Evolutionary conservation across 2,113 vertebrate species (phyloP), one percentile per base, ranked within the genome.

Genomic region (Chauna torquata): DNA sequence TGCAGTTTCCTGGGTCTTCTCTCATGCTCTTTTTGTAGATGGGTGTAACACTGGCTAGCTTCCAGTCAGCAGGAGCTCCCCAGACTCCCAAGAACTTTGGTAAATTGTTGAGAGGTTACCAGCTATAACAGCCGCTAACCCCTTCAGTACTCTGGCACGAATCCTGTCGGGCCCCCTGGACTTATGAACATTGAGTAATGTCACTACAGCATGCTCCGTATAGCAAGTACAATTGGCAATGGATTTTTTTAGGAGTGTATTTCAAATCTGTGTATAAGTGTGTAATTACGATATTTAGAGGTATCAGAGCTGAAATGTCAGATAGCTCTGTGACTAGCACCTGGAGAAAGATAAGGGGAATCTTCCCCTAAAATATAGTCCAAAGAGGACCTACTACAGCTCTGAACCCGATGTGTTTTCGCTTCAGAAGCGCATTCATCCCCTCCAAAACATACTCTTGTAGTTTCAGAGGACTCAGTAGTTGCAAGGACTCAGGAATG

Each of bases 401-500:
- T 58, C 25, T 50, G 28, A 82, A 86, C 2, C 10, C 20, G 50
- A 38, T 17, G 5, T 70, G 12, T 16, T 75, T 83, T 84, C 44
- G 55, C 22, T 16, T 82, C 14, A 62, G 42, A 42, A 71, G 24
- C 18, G 52, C 12, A 55, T 16, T 23, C 32, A n/a, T 38, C 32
- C 9, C 11, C 34, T 78, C 13, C 38, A 28, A 71, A 19, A 2
- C 6, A 9, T 66, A 36, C 19, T 16, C 12, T 1, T 28, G 54
- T 18, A 23, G 9, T 6, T 57, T 3, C 30, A 55, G 34, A 59
- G 38, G n/a, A n/a, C n/a, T n/a, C n/a, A n/a, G n/a, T n/a, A n/a
- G 32, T 34, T 68, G 9, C 19, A 79, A 42, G 45, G 52, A n/a
- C 58, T 88, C 0, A 0, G 13, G 11, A n/a, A 36, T 27, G n/a